phyloP scores from a whole-genome alignment of 2,888 invertebrate species.

The Leptopilina myrica region DNA sequence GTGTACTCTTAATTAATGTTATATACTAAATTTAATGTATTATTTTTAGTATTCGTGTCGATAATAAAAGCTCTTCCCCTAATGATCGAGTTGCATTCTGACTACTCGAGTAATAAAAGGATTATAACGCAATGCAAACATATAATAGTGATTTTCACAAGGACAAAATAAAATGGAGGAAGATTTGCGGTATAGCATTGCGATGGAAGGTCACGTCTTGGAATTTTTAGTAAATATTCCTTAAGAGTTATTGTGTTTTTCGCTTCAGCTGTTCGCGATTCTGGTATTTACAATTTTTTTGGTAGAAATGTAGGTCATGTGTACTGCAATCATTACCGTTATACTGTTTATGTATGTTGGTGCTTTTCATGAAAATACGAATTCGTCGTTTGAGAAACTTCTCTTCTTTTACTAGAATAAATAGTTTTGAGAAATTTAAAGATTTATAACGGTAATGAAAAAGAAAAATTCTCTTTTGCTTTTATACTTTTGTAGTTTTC shows the following conservation, averaged over 20 bases:
- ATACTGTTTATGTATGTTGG: constrained; percentile 1
- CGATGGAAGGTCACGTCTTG: constrained; percentile 21
- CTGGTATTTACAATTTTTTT: background rate
- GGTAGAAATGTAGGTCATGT: constrained; percentile 8
- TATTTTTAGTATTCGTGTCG: constrained; percentile 2
- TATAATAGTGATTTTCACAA: constrained; percentile 12
- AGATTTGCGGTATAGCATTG: constrained; percentile 13
- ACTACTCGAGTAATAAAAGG: background rate
- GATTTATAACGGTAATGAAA: too few species aligned
- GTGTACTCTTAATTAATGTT: constrained; percentile 3
- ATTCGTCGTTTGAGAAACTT: background rate
- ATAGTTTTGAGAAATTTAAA: too few species aligned
- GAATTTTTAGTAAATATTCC: background rate
- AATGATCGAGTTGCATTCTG: constrained; percentile 1
- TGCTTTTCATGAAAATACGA: background rate
- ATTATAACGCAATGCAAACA: background rate
- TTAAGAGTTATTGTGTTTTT: constrained; percentile 5
- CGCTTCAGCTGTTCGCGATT: constrained; percentile 17
- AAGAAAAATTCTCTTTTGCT: background rate
- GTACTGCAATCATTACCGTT: constrained; percentile 11
- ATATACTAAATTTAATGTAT: background rate
- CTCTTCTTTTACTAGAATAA: background rate
- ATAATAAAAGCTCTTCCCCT: constrained; percentile 21
- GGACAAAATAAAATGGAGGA: background rate
- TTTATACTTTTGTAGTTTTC: background rate